A percentile compares a stretch with the other conserved stretches of the same genome.
Conservation (phyloP, 2,113 vertebrate genomes). For the Microtus richardsoni region DNA sequence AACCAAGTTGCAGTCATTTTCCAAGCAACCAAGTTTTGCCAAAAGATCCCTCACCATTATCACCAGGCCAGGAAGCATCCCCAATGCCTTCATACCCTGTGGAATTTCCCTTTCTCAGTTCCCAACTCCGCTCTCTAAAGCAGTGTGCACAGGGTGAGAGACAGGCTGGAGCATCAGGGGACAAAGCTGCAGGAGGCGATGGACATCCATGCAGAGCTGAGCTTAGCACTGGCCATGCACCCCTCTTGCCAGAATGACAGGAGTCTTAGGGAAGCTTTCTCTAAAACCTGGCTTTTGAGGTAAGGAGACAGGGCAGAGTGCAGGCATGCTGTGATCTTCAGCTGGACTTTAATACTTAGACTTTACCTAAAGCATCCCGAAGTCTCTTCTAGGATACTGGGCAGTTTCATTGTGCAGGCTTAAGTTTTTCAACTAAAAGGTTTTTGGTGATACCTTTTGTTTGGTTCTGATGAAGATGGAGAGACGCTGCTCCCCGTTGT, state of each 20-base stretch:
- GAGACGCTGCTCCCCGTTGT: background rate
- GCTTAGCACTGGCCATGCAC: background rate
- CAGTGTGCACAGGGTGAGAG: background rate
- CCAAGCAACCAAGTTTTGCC: background rate
- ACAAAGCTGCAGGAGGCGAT: background rate
- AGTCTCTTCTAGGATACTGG: background rate
- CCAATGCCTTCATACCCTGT: background rate
- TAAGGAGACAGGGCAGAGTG: background rate
- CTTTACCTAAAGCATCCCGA: background rate
- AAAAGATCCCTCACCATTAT: background rate
- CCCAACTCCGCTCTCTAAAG: fast-evolving
- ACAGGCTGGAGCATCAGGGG: fast-evolving
- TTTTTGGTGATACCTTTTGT: background rate
- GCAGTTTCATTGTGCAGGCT: background rate
- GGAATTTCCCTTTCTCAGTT: background rate
- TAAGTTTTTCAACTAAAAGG: background rate
- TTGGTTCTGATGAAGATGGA: background rate
- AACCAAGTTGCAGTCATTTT: background rate
- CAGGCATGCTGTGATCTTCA: background rate
- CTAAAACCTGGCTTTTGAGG: background rate
- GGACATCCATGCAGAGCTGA: background rate
- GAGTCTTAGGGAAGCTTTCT: background rate
- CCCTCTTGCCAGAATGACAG: fast-evolving
- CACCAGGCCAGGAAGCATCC: background rate
- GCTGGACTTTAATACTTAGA: background rate